These are phyloP conservation scores for Euspilapteryx auroguttella DNA, from an alignment of 2,888 invertebrate genomes.

Conservation along the genomic window DNA sequence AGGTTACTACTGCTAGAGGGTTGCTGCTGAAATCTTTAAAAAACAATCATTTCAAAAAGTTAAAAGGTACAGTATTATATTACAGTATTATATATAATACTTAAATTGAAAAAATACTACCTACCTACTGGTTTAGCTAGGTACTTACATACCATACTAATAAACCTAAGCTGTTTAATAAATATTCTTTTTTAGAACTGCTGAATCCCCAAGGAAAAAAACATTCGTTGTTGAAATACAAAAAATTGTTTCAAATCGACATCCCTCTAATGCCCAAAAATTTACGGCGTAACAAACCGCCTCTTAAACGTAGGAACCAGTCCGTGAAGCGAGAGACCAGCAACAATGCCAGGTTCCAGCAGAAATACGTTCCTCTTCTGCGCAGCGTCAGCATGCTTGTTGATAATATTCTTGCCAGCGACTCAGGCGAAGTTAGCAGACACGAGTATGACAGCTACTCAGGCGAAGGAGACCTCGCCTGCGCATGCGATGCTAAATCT, in stretches of 20 bases:
- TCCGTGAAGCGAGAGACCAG: constrained; percentile 26
- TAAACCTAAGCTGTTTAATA: no score
- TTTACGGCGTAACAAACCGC: constrained; percentile 16
- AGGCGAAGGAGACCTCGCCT: not conserved
- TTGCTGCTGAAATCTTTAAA: not conserved
- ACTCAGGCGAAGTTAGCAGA: constrained; percentile 27
- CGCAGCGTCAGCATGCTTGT: constrained; percentile 39
- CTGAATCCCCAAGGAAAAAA: not conserved
- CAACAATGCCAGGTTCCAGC: constrained; percentile 25
- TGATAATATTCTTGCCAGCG: constrained; percentile 34
- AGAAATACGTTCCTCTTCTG: constrained; percentile 39
- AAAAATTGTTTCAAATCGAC: constrained; percentile 26
- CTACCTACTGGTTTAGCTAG: no score
- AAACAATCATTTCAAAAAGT: not conserved
- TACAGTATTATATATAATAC: no score
- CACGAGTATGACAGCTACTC: constrained; percentile 9
- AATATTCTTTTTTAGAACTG: not conserved
- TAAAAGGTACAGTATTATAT: not conserved
- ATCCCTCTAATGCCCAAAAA: constrained; percentile 29
- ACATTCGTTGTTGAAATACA: constrained; percentile 20
- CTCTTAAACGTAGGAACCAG: constrained; percentile 20
- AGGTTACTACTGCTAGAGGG: no score
- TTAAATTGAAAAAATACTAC: no score
- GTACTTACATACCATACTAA: no score
- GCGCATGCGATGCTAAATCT: constrained; percentile 2